Conservation (phyloP, 2,113 vertebrate genomes). For the Pteropus alecto region DNA sequence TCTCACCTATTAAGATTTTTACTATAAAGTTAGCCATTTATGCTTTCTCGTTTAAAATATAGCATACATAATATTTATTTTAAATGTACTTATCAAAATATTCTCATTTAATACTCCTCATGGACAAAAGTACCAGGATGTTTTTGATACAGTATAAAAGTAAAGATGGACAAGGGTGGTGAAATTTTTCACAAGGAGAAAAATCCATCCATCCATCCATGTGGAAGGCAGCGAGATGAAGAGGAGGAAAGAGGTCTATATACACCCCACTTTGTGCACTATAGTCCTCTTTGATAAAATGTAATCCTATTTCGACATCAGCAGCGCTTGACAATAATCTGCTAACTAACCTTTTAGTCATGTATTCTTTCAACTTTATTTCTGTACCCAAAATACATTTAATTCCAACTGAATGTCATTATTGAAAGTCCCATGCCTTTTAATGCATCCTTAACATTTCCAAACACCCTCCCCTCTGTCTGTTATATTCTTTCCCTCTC, state of each 20-base stretch:
- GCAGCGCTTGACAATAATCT: not conserved
- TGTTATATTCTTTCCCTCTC: not conserved
- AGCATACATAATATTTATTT: not conserved
- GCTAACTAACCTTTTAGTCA: not conserved
- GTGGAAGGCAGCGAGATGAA: not conserved
- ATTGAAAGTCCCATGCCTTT: not conserved
- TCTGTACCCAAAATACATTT: not conserved
- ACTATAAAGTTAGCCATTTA: not conserved
- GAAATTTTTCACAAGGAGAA: not conserved
- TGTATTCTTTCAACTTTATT: not conserved
- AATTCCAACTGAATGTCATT: not conserved
- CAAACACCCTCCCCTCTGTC: not conserved
- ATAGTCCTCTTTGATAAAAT: not conserved
- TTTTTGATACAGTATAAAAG: not conserved
- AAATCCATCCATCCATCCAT: not conserved
- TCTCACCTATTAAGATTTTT: not conserved
- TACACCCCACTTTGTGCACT: not conserved
- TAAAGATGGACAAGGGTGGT: accelerated
- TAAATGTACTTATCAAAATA: not conserved
- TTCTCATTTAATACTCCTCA: not conserved
- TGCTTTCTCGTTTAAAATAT: not conserved
- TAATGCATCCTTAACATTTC: not conserved
- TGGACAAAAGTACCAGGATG: not conserved
- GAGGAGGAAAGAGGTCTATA: accelerated
- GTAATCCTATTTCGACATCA: not conserved